These are phyloP conservation scores for Fragum fragum DNA, from an alignment of 2,888 invertebrate genomes.

Conservation along the genomic window DNA sequence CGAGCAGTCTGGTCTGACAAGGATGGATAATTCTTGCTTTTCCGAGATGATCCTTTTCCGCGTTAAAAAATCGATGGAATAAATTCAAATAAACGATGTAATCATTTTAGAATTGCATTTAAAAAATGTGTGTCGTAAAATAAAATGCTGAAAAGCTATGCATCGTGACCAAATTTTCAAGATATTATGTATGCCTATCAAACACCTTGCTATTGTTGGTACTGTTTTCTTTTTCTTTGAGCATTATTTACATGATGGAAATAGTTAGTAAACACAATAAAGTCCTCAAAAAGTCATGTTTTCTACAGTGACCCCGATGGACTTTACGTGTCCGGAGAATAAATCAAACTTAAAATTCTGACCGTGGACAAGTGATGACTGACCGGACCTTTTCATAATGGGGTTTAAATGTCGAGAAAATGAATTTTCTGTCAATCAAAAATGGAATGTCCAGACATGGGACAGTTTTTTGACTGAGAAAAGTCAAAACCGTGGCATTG, in stretches of 20 bases:
- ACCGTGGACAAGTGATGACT: slow-evolving; percentile 14
- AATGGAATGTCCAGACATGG: neutral
- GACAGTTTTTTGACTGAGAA: neutral
- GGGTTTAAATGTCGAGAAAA: slow-evolving; percentile 39
- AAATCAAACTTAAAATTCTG: slow-evolving; percentile 50
- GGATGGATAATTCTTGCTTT: too few relatives aligned
- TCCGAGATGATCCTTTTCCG: too few relatives aligned
- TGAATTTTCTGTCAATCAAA: slow-evolving; percentile 43
- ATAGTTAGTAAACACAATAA: slow-evolving; percentile 27
- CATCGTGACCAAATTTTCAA: too few relatives aligned
- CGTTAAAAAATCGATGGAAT: too few relatives aligned
- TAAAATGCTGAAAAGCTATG: too few relatives aligned
- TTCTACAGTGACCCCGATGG: slow-evolving; percentile 29
- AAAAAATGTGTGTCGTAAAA: too few relatives aligned
- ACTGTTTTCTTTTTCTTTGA: too few relatives aligned
- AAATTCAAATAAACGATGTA: too few relatives aligned
- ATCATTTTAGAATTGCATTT: too few relatives aligned
- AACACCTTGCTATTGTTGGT: too few relatives aligned
- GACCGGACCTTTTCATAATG: slow-evolving; percentile 2
- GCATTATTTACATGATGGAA: neutral
- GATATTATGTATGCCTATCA: too few relatives aligned
- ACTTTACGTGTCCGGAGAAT: slow-evolving; percentile 33
- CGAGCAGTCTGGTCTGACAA: too few relatives aligned
- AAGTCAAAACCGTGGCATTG: neutral
- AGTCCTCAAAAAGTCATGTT: slow-evolving; percentile 48